phyloP scores from a whole-genome alignment of 2,113 vertebrate genomes.

The Falco punctatus region DNA sequence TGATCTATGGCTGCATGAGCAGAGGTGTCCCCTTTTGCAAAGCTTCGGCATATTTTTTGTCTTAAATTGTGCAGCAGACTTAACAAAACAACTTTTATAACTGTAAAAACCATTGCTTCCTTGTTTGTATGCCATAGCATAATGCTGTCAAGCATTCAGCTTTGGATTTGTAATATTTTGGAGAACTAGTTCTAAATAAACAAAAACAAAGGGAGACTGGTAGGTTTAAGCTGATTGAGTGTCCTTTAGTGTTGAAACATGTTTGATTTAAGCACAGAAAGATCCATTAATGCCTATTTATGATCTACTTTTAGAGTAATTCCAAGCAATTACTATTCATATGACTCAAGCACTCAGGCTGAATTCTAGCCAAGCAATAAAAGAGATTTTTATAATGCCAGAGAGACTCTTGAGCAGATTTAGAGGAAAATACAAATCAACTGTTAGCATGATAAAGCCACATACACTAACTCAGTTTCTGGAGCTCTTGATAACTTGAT shows the following conservation, averaged over 20 bases:
- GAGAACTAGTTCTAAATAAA: constrained; percentile 1
- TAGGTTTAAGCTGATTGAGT: background rate
- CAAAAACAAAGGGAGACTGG: background rate
- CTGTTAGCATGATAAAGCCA: background rate
- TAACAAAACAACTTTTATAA: background rate
- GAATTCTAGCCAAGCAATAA: constrained; percentile 16
- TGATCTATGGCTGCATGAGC: background rate
- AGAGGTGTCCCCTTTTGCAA: background rate
- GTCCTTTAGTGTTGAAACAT: background rate
- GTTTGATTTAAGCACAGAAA: constrained; percentile 1
- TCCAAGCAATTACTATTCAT: constrained; percentile 12
- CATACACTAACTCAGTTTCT: background rate
- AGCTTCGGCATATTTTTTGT: background rate
- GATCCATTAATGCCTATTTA: constrained; percentile 13
- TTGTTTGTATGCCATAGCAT: background rate
- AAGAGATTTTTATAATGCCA: background rate
- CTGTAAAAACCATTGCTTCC: background rate
- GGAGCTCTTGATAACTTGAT: background rate
- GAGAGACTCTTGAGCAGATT: background rate
- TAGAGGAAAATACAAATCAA: background rate
- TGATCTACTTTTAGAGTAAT: constrained; percentile 39
- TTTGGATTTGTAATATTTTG: background rate
- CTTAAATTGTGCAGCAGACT: background rate
- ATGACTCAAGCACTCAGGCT: background rate
- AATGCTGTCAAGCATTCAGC: background rate